These are phyloP conservation scores for Saiga tatarica DNA, from an alignment of 2,113 vertebrate species.

Conservation along the genomic window DNA sequence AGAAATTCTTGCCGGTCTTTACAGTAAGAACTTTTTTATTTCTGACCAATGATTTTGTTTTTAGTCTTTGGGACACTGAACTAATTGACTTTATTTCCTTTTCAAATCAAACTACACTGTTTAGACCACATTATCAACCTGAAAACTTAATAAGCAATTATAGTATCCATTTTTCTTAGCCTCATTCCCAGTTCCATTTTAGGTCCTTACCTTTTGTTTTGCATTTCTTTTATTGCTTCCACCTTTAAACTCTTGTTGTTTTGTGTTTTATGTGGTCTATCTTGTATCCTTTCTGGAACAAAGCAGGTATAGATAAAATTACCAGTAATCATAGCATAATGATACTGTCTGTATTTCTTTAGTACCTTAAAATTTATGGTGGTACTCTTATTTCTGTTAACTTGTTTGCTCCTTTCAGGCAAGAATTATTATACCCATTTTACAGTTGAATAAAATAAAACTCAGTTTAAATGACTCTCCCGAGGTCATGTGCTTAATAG, in stretches of 20 bases:
- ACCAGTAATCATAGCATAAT: slow-evolving; percentile 36
- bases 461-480: not conserved
- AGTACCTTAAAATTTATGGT: slow-evolving; percentile 40
- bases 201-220: not conserved
- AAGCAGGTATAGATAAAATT: slow-evolving; percentile 33
- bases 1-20: not conserved
- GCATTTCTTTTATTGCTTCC: slow-evolving; percentile 49
- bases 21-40: not conserved
- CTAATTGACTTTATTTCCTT: slow-evolving; percentile 2
- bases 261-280: slow-evolving; percentile 35
- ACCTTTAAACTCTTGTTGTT: slow-evolving; percentile 30
- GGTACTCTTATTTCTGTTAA: slow-evolving; percentile 8
- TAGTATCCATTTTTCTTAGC: not conserved
- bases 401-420: slow-evolving; percentile 10
- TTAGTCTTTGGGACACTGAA: not conserved
- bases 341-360: slow-evolving; percentile 56
- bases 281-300: slow-evolving; percentile 18
- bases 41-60: not conserved
- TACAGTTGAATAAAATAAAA: slow-evolving; percentile 53
- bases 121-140: not conserved
- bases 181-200: not conserved
- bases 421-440: slow-evolving; percentile 57
- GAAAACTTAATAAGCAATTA: not conserved
- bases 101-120: not conserved
- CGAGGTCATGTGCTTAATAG: not conserved